phyloP scores from a whole-genome alignment of 37 sponge, comb jelly and placozoan species.

The Halichondria panicea region DNA sequence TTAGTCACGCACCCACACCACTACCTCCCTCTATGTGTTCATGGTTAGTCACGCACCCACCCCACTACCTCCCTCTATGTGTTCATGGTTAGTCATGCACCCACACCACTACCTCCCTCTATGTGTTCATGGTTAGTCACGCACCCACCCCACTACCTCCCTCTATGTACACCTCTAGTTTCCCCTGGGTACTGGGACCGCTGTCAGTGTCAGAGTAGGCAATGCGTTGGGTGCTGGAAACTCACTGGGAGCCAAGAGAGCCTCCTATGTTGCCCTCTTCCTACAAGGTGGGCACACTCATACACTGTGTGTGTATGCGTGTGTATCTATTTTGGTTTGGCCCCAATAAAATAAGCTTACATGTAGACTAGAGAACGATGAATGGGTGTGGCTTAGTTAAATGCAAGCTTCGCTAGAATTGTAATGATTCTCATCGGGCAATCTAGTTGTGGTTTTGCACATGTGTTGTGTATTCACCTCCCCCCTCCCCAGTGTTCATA shows the following conservation, averaged over 20 bases:
- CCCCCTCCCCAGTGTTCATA: background rate
- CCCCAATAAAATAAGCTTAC: background rate
- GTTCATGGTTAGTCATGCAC: conserved; percentile 49
- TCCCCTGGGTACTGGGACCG: conserved; percentile 40
- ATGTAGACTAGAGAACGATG: too few relatives aligned
- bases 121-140: conserved; percentile 48
- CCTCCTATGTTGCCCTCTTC: conserved; percentile 7
- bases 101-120: conserved; percentile 3
- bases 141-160: too few relatives aligned
- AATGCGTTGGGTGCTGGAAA: conserved; percentile 61
- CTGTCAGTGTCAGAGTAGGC: conserved; percentile 44
- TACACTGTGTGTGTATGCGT: too few relatives aligned
- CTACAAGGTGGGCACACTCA: conserved; percentile 15
- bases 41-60: conserved; percentile 40
- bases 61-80: conserved; percentile 1
- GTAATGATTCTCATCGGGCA: too few relatives aligned
- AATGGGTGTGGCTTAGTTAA: too few relatives aligned
- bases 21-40: conserved; percentile 7
- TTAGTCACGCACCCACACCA: conserved; percentile 18
- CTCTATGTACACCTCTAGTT: too few relatives aligned
- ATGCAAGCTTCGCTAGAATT: too few relatives aligned
- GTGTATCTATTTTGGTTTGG: background rate
- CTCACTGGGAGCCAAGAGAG: conserved; percentile 33
- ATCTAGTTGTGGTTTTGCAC: too few relatives aligned
- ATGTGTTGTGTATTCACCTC: too few relatives aligned